Evolutionary conservation across 2,797 vertebrate species (phyloP).

Genomic region (Protonibea diacanthus): DNA sequence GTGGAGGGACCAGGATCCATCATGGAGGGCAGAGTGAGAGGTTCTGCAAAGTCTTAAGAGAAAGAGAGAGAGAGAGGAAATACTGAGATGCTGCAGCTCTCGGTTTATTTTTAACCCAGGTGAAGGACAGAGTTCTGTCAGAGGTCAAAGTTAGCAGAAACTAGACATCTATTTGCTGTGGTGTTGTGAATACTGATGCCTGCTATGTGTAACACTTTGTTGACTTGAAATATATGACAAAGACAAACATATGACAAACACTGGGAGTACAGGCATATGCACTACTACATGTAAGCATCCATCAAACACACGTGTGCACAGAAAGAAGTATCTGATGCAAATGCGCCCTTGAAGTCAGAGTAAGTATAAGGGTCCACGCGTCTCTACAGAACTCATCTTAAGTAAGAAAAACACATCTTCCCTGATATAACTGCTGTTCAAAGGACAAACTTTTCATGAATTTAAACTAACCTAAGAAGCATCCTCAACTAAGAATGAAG

Average conservation of each 20-base stretch:
- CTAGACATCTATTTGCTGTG: background rate
- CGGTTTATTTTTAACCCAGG: slow-evolving; percentile 17
- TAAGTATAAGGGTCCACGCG: background rate
- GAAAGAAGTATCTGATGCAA: background rate
- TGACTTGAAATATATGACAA: background rate
- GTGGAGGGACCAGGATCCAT: slow-evolving; percentile 83
- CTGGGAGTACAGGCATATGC: background rate
- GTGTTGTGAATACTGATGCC: background rate
- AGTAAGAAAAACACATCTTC: background rate
- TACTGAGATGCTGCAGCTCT: slow-evolving; percentile 8
- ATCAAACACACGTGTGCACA: too few species aligned
- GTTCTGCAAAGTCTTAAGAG: slow-evolving; percentile 97
- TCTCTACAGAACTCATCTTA: background rate
- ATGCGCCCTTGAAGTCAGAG: background rate
- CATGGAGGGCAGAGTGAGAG: slow-evolving; percentile 88
- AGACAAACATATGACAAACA: background rate
- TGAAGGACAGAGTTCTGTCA: background rate
- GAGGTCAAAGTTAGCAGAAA: background rate
- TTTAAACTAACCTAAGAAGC: background rate
- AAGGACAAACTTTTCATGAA: background rate
- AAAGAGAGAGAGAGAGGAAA: background rate
- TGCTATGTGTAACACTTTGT: background rate
- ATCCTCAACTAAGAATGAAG: background rate
- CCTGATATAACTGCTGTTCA: background rate
- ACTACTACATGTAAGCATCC: background rate